Evolutionary conservation across 2,113 vertebrate species (phyloP), one percentile per base, ranked within the genome.

Genomic region (Ramphastos sulfuratus): DNA sequence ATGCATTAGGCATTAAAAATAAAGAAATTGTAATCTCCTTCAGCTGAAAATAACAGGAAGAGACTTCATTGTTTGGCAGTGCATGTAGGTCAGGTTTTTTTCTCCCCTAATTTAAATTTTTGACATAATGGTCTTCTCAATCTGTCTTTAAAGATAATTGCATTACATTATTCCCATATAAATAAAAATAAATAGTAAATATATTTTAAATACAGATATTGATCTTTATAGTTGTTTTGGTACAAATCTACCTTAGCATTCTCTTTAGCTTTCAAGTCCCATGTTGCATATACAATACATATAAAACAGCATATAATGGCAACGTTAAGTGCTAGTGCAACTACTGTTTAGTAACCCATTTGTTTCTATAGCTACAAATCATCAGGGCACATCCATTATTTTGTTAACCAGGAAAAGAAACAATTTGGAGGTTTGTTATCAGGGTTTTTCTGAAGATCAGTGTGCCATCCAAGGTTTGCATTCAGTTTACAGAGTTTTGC

Each of bases 141-240:
- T 69, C 39, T 89, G 17, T 59, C 79, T 80, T 85, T 58, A 72
- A 55, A 91, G 69, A 21, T 64, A 67, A 85, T 9, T 74, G 12
- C 25, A 17, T 82, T 89, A 67, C 31, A 42, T 37, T 86, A 85
- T 70, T 92, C 25, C 3, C 28, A 59, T 64, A 80, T 31, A 91
- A 93, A 83, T 88, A 91, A 87, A 94, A 95, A 90, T 67, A 96
- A 90, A 93, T 92, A 92, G 12, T 67, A 90, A 90, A 82, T 93
- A 72, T 50, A 71, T 86, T 87, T 92, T 66, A 93, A 92, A 93
- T 92, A 90, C 12, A 56, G 44, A 30, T 63, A 74, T 8, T 63
- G 1, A 58, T 63, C 44, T 58, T 82, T 63, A 70, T 46, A 77
- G 11, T 5, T 77, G 76, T 86, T 95, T 77, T 75, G 86, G 75